These are phyloP conservation scores for Aspidiotus destructor DNA, from an alignment of 2,888 invertebrate species.

Conservation along the genomic window DNA sequence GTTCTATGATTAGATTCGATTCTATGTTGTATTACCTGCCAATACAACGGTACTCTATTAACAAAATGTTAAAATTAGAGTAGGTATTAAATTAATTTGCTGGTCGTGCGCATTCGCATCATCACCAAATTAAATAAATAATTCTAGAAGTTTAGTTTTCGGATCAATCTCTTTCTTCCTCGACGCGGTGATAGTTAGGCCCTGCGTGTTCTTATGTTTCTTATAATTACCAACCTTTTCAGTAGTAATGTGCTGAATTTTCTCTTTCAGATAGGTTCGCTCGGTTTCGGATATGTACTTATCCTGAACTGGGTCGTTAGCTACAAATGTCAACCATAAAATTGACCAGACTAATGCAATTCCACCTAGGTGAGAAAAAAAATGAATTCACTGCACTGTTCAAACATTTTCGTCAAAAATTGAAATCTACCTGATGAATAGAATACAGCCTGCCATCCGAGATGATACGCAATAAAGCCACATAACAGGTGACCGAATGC, in stretches of 20 bases:
- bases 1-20: too few species aligned
- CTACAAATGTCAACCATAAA: not conserved
- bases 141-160: too few species aligned
- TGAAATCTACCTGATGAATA: not conserved
- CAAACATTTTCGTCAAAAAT: not conserved
- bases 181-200: too few species aligned
- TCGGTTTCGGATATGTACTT: not conserved
- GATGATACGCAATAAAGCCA: not conserved
- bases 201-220: too few species aligned
- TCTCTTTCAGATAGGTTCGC: not conserved
- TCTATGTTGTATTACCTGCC: too few species aligned
- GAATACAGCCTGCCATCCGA: not conserved
- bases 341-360: not conserved
- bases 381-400: too few species aligned
- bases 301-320: not conserved
- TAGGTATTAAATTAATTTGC: too few species aligned
- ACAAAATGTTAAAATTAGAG: too few species aligned
- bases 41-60: too few species aligned
- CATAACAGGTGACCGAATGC: not conserved
- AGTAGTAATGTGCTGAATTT: not conserved
- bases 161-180: too few species aligned
- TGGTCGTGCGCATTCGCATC: not conserved
- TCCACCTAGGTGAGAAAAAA: not conserved
- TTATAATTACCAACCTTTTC: not conserved
- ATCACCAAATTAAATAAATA: too few species aligned